phyloP scores from a whole-genome alignment of 2,888 invertebrate species.

The Ariolimax columbianus region DNA sequence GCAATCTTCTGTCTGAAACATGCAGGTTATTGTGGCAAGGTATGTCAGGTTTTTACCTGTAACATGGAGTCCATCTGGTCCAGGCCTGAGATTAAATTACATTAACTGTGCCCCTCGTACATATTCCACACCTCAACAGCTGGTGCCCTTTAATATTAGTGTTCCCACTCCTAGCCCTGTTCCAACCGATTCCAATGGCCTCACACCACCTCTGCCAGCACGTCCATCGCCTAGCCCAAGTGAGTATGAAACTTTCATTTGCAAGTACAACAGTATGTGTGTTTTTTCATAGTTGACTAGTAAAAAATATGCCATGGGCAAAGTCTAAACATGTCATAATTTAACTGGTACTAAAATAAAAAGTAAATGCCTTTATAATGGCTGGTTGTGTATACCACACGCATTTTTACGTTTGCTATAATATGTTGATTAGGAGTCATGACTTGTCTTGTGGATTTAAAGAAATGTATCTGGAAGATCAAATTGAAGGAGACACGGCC shows the following conservation, averaged over 20 bases:
- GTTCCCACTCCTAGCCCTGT: slow-evolving; percentile 9
- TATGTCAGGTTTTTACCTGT: slow-evolving; percentile 65
- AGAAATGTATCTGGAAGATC: too few relatives aligned
- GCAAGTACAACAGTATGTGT: too few relatives aligned
- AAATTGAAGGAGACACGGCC: too few relatives aligned
- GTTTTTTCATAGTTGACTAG: too few relatives aligned
- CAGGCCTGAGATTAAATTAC: slow-evolving; percentile 65
- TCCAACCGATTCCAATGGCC: slow-evolving; percentile 1
- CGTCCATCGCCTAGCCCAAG: slow-evolving; percentile 4
- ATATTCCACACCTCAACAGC: slow-evolving; percentile 43
- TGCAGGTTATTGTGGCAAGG: slow-evolving; percentile 56
- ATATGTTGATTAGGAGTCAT: too few relatives aligned
- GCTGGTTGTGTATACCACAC: too few relatives aligned
- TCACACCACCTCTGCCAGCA: not conserved
- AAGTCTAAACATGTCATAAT: too few relatives aligned
- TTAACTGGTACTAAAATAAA: too few relatives aligned
- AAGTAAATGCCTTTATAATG: too few relatives aligned
- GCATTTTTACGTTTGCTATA: too few relatives aligned
- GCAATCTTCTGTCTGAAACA: not conserved
- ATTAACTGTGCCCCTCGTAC: slow-evolving; percentile 61
- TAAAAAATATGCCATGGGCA: too few relatives aligned
- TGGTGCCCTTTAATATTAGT: slow-evolving; percentile 40
- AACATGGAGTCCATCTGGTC: slow-evolving; percentile 59
- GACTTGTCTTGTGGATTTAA: too few relatives aligned
- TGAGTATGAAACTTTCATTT: not conserved